These are phyloP conservation scores for Microctenopoma lineatum DNA, from an alignment of 2,797 vertebrate species.

Conservation along the genomic window DNA sequence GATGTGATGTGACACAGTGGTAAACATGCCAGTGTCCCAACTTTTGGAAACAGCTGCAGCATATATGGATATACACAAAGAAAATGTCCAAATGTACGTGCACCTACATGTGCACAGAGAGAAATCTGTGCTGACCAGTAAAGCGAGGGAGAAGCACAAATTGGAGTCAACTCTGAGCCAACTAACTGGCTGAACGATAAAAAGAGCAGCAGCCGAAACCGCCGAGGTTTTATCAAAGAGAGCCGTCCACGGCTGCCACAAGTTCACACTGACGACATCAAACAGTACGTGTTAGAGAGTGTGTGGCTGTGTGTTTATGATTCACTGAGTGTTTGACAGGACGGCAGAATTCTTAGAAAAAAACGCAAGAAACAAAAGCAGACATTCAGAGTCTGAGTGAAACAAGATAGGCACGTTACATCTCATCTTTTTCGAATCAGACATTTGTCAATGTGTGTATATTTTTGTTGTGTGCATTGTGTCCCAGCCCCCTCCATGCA, in stretches of 20 bases:
- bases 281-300: conserved; percentile 48
- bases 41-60: too few relatives aligned
- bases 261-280: conserved; percentile 57
- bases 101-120: conserved; percentile 35
- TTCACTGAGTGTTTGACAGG: conserved; percentile 27
- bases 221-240: conserved; percentile 63
- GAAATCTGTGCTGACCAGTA: conserved; percentile 44
- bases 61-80: not conserved
- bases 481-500: conserved; percentile 68
- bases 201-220: conserved; percentile 50
- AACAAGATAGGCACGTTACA: not conserved
- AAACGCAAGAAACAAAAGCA: not conserved
- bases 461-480: conserved; percentile 51
- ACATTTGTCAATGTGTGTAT: conserved; percentile 46
- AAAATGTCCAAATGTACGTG: conserved; percentile 12
- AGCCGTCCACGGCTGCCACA: conserved; percentile 45
- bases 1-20: too few relatives aligned
- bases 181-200: conserved; percentile 61
- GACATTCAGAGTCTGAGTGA: not conserved
- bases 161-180: conserved; percentile 75
- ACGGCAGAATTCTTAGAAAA: conserved; percentile 4
- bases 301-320: conserved; percentile 42
- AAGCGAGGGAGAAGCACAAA: conserved; percentile 60
- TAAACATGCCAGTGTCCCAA: too few relatives aligned
- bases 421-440: conserved; percentile 22